These are phyloP conservation scores for Trissoscelio sp. DNA, from an alignment of 2,888 invertebrate genomes.

Conservation along the genomic window DNA sequence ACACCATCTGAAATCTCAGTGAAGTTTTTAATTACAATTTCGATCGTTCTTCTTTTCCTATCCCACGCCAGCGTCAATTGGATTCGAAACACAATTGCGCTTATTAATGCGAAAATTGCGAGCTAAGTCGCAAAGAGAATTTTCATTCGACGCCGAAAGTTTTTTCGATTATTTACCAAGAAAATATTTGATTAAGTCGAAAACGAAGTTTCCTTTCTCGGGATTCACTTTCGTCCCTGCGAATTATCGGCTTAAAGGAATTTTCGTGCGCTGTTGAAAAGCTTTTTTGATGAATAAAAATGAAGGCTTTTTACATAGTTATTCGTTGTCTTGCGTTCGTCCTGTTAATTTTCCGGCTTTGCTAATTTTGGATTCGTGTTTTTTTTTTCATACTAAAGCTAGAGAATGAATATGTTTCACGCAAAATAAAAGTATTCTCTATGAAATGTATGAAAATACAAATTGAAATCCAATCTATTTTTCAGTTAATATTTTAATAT, in stretches of 20 bases:
- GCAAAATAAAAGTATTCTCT: no score
- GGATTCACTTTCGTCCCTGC: slow-evolving; percentile 49
- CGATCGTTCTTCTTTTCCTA: not conserved
- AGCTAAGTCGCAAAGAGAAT: slow-evolving; percentile 22
- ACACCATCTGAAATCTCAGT: no score
- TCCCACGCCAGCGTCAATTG: not conserved
- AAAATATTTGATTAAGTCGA: slow-evolving; percentile 61
- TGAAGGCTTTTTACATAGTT: slow-evolving; percentile 61
- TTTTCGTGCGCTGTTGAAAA: slow-evolving; percentile 38
- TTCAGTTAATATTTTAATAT: no score
- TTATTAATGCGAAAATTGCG: slow-evolving; percentile 35
- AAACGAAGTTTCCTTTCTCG: slow-evolving; percentile 47
- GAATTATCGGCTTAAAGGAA: slow-evolving; percentile 63
- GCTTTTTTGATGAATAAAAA: slow-evolving; percentile 65
- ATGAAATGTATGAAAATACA: no score
- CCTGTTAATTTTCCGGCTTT: slow-evolving; percentile 46
- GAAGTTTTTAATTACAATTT: slow-evolving; percentile 52
- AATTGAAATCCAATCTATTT: no score
- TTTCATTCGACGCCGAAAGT: slow-evolving; percentile 11
- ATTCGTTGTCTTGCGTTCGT: slow-evolving; percentile 50
- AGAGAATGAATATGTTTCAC: not conserved
- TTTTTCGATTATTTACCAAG: slow-evolving; percentile 63
- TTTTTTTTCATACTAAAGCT: slow-evolving; percentile 3
- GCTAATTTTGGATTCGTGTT: slow-evolving; percentile 38
- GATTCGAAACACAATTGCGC: slow-evolving; percentile 36